A percentile compares a stretch with the other conserved stretches of the same genome.
phyloP scores from a whole-genome alignment of 2,797 vertebrate genomes.

The Coranthus polyacanthus region DNA sequence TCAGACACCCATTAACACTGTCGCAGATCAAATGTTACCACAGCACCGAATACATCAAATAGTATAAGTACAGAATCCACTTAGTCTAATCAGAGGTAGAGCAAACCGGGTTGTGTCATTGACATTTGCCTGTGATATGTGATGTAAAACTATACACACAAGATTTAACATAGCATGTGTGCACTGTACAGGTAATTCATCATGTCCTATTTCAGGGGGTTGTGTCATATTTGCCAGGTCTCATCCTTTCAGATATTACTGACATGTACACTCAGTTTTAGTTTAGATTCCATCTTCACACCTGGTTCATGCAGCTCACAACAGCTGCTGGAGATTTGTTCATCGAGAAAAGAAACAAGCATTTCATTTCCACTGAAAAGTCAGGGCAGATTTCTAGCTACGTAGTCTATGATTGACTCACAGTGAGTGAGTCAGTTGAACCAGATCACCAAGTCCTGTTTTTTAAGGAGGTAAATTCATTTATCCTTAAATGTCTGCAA shows the following conservation, averaged over 20 bases:
- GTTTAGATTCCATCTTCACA: no score
- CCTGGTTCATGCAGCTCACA: no score
- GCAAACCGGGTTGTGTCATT: background rate
- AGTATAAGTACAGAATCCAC: background rate
- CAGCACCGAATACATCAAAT: slow-evolving; percentile 35
- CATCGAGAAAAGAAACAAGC: no score
- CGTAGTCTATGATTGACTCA: no score
- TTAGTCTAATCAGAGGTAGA: background rate
- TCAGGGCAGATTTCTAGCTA: no score
- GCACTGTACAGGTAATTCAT: no score
- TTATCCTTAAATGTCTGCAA: slow-evolving; percentile 5
- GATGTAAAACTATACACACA: background rate
- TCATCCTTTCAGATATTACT: no score
- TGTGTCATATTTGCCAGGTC: no score
- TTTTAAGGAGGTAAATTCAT: slow-evolving; percentile 11
- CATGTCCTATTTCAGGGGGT: no score
- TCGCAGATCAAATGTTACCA: slow-evolving; percentile 64
- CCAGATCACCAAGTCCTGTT: background rate
- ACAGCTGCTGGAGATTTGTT: no score
- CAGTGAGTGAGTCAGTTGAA: slow-evolving; percentile 3
- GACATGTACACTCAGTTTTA: no score
- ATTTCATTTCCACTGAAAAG: no score
- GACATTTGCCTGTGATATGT: background rate
- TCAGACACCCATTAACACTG: slow-evolving; percentile 57
- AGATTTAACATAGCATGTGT: background rate